These are phyloP conservation scores for Criorhina ranunculi DNA, from an alignment of 2,888 invertebrate genomes.

Conservation along the genomic window DNA sequence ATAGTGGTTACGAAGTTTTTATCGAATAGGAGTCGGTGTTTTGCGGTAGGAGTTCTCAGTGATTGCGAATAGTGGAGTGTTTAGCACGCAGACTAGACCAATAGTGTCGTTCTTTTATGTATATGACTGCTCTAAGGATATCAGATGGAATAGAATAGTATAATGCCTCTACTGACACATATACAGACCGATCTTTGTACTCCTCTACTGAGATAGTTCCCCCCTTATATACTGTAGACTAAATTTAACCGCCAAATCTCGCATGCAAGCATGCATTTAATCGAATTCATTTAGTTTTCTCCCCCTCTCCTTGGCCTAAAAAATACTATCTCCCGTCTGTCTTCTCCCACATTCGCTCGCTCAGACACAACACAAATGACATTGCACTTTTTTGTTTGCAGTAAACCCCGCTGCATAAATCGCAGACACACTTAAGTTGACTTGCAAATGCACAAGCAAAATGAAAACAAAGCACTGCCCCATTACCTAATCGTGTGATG, in stretches of 20 bases:
- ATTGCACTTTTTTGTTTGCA: constrained; percentile 61
- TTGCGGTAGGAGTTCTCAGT: too few species aligned
- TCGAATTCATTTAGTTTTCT: not conserved
- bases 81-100: too few species aligned
- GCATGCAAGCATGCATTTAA: not conserved
- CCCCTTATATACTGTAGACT: not conserved
- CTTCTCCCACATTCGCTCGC: constrained; percentile 40
- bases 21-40: too few species aligned
- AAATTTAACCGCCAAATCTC: not conserved
- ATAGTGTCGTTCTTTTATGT: too few species aligned
- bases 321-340: not conserved
- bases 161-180: too few species aligned
- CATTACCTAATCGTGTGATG: constrained; percentile 54
- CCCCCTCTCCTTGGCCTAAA: not conserved
- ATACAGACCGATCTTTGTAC: not conserved
- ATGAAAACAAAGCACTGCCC: constrained; percentile 48
- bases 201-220: too few species aligned
- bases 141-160: too few species aligned
- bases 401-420: constrained; percentile 5
- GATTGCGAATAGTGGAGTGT: too few species aligned
- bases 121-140: too few species aligned
- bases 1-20: too few species aligned
- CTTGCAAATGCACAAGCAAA: constrained; percentile 28
- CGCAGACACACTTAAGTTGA: constrained; percentile 15
- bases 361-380: constrained; percentile 67